These are phyloP conservation scores for Teinopalpus imperialis DNA, from an alignment of 2,888 invertebrate genomes.

Conservation along the genomic window DNA sequence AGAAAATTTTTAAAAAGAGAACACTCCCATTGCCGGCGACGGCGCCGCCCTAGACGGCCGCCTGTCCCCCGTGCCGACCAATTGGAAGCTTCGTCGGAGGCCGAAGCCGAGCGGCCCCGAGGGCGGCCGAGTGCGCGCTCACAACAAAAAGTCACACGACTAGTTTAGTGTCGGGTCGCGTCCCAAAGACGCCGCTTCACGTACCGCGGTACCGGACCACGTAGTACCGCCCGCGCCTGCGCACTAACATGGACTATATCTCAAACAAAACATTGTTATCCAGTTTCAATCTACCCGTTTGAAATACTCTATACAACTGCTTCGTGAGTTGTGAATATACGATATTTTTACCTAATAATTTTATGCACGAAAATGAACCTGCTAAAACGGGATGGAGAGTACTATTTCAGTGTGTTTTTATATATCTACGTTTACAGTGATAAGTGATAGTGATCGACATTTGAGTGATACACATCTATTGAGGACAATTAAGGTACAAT, in stretches of 20 bases:
- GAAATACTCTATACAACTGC: conserved; percentile 19
- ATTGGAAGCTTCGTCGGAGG: conserved; percentile 45
- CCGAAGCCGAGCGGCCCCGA: conserved; percentile 56
- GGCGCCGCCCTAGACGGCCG: conserved; percentile 60
- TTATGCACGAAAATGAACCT: conserved; percentile 63
- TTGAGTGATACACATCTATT: conserved; percentile 64
- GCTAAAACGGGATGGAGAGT: conserved; percentile 75
- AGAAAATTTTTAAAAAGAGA: conserved; percentile 75
- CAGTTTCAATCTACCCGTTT: conserved; percentile 33
- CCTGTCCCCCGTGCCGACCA: conserved; percentile 49
- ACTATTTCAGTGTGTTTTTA: conserved; percentile 75
- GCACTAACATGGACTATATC: conserved; percentile 66
- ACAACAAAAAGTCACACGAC: conserved; percentile 79
- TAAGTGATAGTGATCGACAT: conserved; percentile 76
- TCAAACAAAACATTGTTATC: conserved; percentile 51
- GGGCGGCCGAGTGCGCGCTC: conserved; percentile 66
- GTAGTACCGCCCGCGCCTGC: conserved; percentile 60
- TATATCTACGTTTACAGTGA: conserved; percentile 69
- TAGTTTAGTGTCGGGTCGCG: conserved; percentile 82
- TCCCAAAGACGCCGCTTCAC: conserved; percentile 79
- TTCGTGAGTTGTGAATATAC: conserved; percentile 64
- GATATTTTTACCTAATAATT: conserved; percentile 40
- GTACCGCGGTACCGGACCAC: conserved; percentile 54
- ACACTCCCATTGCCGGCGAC: conserved; percentile 66
- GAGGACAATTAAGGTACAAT: conserved; percentile 70